These are phyloP conservation scores for Charadrius vociferus DNA, from an alignment of 2,113 vertebrate species.

Conservation along the genomic window DNA sequence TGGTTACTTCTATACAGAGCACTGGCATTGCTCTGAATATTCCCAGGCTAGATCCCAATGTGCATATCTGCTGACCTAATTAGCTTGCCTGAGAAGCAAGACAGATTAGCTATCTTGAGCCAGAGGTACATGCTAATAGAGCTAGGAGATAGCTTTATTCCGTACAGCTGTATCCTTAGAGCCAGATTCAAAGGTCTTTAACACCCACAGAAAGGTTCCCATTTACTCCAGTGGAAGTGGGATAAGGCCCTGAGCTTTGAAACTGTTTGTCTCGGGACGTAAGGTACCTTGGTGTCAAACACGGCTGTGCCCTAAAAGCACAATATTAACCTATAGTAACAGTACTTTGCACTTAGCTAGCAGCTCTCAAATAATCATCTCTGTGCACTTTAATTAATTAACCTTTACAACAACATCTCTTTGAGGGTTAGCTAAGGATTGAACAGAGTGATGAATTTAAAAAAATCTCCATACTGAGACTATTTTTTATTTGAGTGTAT, in stretches of 20 bases:
- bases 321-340: constrained; percentile 51
- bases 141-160: constrained; percentile 7
- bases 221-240: neutral
- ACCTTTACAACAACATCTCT: constrained; percentile 47
- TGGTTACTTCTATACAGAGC: neutral
- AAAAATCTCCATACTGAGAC: neutral
- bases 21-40: neutral
- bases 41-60: neutral
- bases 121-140: constrained; percentile 15
- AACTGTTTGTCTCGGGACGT: neutral
- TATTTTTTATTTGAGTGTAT: neutral
- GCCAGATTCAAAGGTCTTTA: neutral
- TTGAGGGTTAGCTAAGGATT: constrained; percentile 23
- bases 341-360: constrained; percentile 35
- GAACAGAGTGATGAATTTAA: constrained; percentile 13
- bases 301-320: neutral
- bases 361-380: constrained; percentile 49
- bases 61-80: constrained; percentile 4
- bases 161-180: neutral
- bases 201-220: neutral
- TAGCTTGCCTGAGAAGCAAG: constrained; percentile 3
- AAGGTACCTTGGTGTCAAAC: neutral
- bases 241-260: neutral
- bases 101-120: constrained; percentile 10
- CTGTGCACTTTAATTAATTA: constrained; percentile 62